A percentile compares a stretch with the other conserved stretches of the same genome.
phyloP scores from a whole-genome alignment of 2,888 invertebrate species.

The Erynnis tages region DNA sequence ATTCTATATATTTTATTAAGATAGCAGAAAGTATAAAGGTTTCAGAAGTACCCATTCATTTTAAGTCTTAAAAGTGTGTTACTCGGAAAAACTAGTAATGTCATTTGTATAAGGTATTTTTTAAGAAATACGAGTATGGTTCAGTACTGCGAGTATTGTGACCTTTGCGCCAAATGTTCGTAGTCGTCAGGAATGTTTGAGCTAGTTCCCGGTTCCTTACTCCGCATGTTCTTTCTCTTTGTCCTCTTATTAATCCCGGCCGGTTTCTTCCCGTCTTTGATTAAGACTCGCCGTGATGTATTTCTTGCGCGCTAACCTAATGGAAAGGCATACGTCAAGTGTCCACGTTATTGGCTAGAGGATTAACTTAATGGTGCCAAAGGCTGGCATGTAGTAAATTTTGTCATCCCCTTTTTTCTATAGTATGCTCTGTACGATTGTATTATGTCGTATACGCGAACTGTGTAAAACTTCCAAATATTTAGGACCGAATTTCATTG shows the following conservation, averaged over 20 bases:
- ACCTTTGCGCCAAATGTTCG: background rate
- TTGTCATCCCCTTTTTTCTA: constrained; percentile 49
- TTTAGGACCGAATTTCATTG: no score
- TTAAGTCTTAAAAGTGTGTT: no score
- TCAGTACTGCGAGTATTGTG: background rate
- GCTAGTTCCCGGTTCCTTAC: constrained; percentile 42
- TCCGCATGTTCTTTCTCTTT: constrained; percentile 47
- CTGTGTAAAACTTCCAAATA: no score
- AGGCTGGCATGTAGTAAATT: constrained; percentile 56
- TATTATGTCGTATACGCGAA: no score
- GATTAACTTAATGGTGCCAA: constrained; percentile 72
- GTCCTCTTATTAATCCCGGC: constrained; percentile 73
- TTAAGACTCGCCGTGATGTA: constrained; percentile 76
- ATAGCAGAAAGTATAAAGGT: no score
- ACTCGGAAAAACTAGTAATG: no score
- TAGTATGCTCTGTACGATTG: no score
- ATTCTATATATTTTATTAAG: no score
- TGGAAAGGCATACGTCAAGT: constrained; percentile 79
- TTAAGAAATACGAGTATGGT: background rate
- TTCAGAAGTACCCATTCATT: no score
- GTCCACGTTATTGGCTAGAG: constrained; percentile 75
- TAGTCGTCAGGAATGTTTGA: constrained; percentile 48
- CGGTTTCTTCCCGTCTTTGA: constrained; percentile 73
- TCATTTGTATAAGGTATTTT: background rate
- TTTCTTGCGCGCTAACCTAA: constrained; percentile 76